Base-by-base conservation (phyloP, 2,888 invertebrate genomes). In the Epicampocera succincta region DNA sequence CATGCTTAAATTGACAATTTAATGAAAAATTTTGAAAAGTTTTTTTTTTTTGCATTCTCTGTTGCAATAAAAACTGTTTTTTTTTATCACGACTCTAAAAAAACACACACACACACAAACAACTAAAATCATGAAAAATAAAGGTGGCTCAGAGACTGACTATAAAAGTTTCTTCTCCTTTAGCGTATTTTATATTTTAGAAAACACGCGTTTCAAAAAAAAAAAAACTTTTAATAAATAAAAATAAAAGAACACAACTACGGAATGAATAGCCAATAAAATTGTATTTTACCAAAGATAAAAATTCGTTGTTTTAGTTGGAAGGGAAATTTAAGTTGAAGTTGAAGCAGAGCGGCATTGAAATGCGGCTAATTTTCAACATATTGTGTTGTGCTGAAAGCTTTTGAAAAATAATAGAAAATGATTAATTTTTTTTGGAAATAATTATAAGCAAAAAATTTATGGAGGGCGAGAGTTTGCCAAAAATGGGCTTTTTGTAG, bases 1-100 rank as follows among this genome's bases (percentile, higher is more conserved):
- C 56, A 82, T 75, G 82, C 82, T 82, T 61, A 82, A 78, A 82
- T 82, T 78, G 82, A 75, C 82, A 82, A 82, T 82, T 82, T 82
- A 82, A 82, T 82, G 78, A 78, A 78, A 78, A 78, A 48, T 71
- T 56, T 71, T 1, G 40, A 63, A 66, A 42, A n/a, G 17, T 0
- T n/a, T 13, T 15, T 21, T 17, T 17, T 29, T 60, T 50, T n/a
- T 12, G 0, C 3, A 0, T 17, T 38, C 58, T 29, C 42, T 72
- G 3, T 38, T 12, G 15, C 50, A 21, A 33, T 50, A 46, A 65
- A 56, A 50, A 56, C 15, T 8, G 8, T 9, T 9, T 66, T 68
- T 68, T 58, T 75, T n/a, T 48, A 25, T 65, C 65, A 74, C 40
- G 29, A 48, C n/a, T 46, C 38, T 63, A 33, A 29, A 25, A 58